Conservation (phyloP, 2,797 vertebrate genomes). For the Cottoperca gobio region DNA sequence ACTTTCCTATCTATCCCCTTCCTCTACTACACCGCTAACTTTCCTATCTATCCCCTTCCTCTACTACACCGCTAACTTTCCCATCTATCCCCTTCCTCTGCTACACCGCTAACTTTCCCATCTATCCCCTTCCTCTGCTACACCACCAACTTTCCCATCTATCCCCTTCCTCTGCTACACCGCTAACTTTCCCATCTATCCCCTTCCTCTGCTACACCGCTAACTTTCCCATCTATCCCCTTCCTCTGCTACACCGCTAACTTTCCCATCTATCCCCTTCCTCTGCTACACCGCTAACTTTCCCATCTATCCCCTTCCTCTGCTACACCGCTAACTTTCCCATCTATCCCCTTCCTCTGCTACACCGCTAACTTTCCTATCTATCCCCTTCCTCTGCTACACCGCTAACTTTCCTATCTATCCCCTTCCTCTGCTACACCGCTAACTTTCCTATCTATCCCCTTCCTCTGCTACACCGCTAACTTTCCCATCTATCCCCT, state of each 20-base stretch:
- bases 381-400: neutral
- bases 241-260: neutral
- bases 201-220: neutral
- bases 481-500: neutral
- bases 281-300: too few species aligned
- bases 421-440: neutral
- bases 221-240: too few species aligned
- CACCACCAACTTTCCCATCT: too few species aligned
- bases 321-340: constrained; percentile 18
- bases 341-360: neutral
- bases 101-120: too few species aligned
- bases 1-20: too few species aligned
- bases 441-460: constrained; percentile 4
- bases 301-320: neutral
- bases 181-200: too few species aligned
- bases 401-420: constrained; percentile 9
- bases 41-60: too few species aligned
- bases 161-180: neutral
- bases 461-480: constrained; percentile 18
- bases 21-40: too few species aligned
- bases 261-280: neutral
- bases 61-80: too few species aligned
- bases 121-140: neutral
- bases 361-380: constrained; percentile 10
- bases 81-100: neutral